These are phyloP conservation scores for Ageneiosus marmoratus DNA, from an alignment of 2,113 vertebrate genomes.

Conservation along the genomic window DNA sequence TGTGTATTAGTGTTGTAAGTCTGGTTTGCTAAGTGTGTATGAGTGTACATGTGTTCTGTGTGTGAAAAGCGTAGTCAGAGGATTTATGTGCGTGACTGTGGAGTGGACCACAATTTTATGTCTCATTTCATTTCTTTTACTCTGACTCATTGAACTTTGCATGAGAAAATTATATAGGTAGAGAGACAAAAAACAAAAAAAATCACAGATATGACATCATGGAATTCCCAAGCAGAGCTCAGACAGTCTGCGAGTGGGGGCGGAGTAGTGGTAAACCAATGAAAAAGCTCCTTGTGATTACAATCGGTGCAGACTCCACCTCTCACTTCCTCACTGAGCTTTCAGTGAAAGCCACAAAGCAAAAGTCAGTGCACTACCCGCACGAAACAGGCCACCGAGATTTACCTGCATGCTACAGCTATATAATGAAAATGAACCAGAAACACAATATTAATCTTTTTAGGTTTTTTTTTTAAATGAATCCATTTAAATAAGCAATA, in stretches of 20 bases:
- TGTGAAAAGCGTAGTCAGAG: conserved; percentile 38
- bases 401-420: conserved; percentile 39
- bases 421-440: neutral
- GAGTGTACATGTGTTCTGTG: neutral
- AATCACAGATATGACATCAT: conserved; percentile 54
- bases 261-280: conserved; percentile 70
- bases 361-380: conserved; percentile 49
- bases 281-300: conserved; percentile 67
- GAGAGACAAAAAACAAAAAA: conserved; percentile 32
- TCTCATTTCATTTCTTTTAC: conserved; percentile 56
- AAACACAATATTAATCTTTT: neutral
- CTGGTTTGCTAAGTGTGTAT: neutral
- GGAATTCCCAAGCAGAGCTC: conserved; percentile 48
- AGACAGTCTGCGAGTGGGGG: conserved; percentile 26
- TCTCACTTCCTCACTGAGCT: conserved; percentile 47
- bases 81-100: conserved; percentile 55
- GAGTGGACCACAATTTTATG: conserved; percentile 55
- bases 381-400: conserved; percentile 55
- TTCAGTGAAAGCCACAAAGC: conserved; percentile 53
- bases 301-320: conserved; percentile 49
- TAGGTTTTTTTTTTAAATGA: neutral
- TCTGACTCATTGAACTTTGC: conserved; percentile 54
- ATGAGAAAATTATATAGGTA: conserved; percentile 54
- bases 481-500: neutral
- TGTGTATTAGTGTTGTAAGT: too few species aligned